phyloP scores from a whole-genome alignment of 2,888 invertebrate species.

The Stratiomys singularior region DNA sequence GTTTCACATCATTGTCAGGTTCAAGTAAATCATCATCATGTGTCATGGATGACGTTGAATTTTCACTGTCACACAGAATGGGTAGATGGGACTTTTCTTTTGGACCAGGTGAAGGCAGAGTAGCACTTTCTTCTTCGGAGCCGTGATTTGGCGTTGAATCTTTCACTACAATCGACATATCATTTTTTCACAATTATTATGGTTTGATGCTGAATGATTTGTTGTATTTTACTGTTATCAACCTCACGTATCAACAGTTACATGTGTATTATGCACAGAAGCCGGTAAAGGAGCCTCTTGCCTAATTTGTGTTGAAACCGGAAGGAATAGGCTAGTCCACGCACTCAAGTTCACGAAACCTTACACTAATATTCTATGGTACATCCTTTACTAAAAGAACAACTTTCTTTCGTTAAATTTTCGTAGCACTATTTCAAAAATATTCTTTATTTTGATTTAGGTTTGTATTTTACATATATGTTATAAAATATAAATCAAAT shows the following conservation, averaged over 20 bases:
- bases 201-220: too few relatives aligned
- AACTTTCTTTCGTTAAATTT: neutral
- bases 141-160: neutral
- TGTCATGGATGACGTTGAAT: constrained; percentile 50
- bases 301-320: too few relatives aligned
- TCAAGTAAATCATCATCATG: constrained; percentile 51
- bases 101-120: neutral
- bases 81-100: neutral
- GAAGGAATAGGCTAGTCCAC: too few relatives aligned
- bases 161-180: constrained; percentile 43
- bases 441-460: neutral
- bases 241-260: neutral
- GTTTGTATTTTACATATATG: neutral
- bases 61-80: constrained; percentile 46
- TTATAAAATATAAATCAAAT: neutral
- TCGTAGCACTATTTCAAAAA: neutral
- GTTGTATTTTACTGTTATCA: too few relatives aligned
- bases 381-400: neutral
- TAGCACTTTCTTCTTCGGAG: constrained; percentile 18
- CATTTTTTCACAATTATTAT: constrained; percentile 43
- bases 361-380: too few relatives aligned
- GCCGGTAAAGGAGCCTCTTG: neutral
- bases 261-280: neutral
- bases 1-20: constrained; percentile 53
- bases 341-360: too few relatives aligned